Base-by-base conservation (phyloP, 2,888 invertebrate species). In the Bedellia somnulentella region DNA sequence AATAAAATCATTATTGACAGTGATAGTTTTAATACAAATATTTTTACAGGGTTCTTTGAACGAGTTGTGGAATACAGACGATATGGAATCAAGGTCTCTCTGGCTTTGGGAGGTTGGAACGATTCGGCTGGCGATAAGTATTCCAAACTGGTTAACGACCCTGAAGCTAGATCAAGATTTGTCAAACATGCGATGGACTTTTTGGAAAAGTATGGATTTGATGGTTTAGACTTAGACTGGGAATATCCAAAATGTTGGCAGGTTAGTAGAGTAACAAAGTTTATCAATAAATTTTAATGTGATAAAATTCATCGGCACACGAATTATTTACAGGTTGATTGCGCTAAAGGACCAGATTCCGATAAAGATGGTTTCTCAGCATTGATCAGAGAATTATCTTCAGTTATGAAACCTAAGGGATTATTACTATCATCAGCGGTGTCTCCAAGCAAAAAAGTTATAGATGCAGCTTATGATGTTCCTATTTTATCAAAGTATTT, bases 71-170 rank as follows among this genome's bases (percentile, higher is more conserved):
- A 81, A 1, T 84, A 85, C 43, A 93, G 89, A 52, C 75, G 82
- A 30, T 83, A 86, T 43, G 89, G 89, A 1, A 77, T 92, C 21
- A 95, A 93, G 56, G 90, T 93, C 0, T 83, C 89, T 0, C 63
- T 96, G 8, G 94, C 91, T 2, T 75, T 96, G 14, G 96, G 95
- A n/a, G 95, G 95, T 2, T 95, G 95, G 94, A 94, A 93, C 51
- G 93, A 95, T 57, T 94, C 93, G 0, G 86, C 84, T 18, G 92
- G 91, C 0, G 91, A 92, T 52, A 93, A 93, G 51, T 93, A 93
- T 59, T 92, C 92, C 14, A 80, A 86, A 35, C 57, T 93, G 13
- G 93, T 92, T 1, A 87, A 91, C 45, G 86, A 80, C 50, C 83
- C 89, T 0, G 55, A 79, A 2, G 83, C 89, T 0, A 79, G 93